phyloP scores from a whole-genome alignment of 2,797 vertebrate genomes.

The Pangasius sanitwongsei region DNA sequence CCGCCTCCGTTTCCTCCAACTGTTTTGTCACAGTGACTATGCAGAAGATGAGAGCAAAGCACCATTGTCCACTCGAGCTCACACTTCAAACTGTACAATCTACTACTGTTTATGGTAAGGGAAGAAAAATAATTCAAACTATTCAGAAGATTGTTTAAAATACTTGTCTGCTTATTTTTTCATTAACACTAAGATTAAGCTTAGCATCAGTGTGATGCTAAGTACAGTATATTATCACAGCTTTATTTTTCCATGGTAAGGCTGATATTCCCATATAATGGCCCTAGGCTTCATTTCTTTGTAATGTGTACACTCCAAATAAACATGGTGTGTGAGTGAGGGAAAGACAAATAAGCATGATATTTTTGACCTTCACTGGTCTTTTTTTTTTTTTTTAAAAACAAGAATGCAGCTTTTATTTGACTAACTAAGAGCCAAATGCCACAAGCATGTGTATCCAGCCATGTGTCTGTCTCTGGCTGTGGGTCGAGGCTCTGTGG shows the following conservation, averaged over 20 bases:
- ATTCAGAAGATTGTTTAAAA: background rate
- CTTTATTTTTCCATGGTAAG: background rate
- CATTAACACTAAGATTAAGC: background rate
- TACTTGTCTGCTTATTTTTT: background rate
- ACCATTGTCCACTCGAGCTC: background rate
- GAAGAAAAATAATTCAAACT: background rate
- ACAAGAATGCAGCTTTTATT: background rate
- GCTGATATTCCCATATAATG: background rate
- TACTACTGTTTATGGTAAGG: background rate
- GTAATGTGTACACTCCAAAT: background rate
- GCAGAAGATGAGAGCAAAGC: slow-evolving; percentile 3
- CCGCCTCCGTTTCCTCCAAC: slow-evolving; percentile 1
- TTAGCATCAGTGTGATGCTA: background rate
- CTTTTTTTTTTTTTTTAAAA: background rate
- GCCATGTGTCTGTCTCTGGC: background rate
- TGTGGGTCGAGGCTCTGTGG: background rate
- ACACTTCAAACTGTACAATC: background rate
- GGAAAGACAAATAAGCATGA: background rate
- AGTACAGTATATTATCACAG: background rate
- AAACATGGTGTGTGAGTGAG: background rate
- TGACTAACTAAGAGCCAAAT: background rate
- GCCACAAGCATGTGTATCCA: background rate
- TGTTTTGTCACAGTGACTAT: background rate
- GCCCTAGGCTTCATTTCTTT: background rate
- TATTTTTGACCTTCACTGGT: background rate